phyloP scores from a whole-genome alignment of 2,888 invertebrate species.

The Villa cingulata region DNA sequence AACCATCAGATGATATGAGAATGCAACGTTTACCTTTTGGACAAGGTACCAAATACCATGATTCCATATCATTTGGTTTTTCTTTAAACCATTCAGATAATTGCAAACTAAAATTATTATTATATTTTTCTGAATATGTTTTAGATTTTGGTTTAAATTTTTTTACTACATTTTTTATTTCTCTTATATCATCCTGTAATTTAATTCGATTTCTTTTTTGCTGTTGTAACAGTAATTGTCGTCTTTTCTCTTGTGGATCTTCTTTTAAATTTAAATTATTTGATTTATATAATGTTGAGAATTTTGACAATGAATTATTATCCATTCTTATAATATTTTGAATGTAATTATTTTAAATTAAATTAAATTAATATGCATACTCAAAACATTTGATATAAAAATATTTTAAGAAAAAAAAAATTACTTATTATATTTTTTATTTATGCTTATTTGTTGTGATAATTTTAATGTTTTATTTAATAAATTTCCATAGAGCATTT shows the following conservation, averaged over 20 bases:
- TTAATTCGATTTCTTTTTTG: slow-evolving; percentile 27
- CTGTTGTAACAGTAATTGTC: slow-evolving; percentile 21
- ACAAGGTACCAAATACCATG: slow-evolving; percentile 64
- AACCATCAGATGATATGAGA: slow-evolving; percentile 57
- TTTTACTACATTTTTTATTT: slow-evolving; percentile 6
- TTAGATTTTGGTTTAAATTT: slow-evolving; percentile 4
- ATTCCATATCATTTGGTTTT: slow-evolving; percentile 60
- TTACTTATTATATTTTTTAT: no score
- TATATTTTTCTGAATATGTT: slow-evolving; percentile 15
- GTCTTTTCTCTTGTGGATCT: slow-evolving; percentile 22
- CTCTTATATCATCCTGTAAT: slow-evolving; percentile 20
- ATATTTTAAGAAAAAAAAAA: no score
- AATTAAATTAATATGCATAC: no score
- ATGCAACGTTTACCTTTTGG: slow-evolving; percentile 73
- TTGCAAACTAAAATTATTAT: slow-evolving; percentile 48
- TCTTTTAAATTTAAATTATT: neutral
- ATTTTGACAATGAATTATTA: no score
- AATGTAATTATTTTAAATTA: no score
- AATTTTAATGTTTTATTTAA: no score
- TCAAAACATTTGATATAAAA: no score
- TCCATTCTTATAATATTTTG: no score
- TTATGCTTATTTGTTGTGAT: no score
- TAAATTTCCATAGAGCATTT: no score
- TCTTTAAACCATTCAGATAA: slow-evolving; percentile 88
- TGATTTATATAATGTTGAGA: slow-evolving; percentile 4